Evolutionary conservation across 2,888 invertebrate genomes (phyloP).

Genomic region (Diadegma fenestrale): DNA sequence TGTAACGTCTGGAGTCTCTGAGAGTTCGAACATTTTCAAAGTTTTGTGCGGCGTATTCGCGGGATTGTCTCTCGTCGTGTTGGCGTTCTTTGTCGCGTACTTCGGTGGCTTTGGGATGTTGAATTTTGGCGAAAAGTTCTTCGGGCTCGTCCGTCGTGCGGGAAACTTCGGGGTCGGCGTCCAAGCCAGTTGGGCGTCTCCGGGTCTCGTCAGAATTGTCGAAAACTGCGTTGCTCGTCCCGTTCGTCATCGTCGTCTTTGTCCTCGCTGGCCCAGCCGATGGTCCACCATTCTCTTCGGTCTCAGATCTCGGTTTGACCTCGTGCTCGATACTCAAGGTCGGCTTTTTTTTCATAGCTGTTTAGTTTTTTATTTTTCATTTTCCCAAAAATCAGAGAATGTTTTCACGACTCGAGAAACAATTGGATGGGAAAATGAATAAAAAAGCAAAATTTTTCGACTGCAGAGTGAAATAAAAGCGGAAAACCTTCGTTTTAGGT

Average conservation of each 20-base stretch:
- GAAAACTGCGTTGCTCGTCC: conserved; percentile 73
- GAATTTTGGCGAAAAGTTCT: conserved; percentile 58
- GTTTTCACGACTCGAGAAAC: not conserved
- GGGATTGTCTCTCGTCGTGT: conserved; percentile 76
- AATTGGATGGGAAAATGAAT: not conserved
- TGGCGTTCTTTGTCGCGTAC: conserved; percentile 64
- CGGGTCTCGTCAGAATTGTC: conserved; percentile 71
- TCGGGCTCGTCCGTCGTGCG: conserved; percentile 46
- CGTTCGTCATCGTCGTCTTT: conserved; percentile 61
- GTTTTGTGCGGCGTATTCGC: conserved; percentile 77
- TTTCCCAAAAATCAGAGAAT: conserved; percentile 15
- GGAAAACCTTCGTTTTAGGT: not conserved
- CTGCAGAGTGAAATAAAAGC: no score
- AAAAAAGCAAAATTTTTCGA: not conserved
- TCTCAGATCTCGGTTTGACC: conserved; percentile 49
- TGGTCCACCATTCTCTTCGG: conserved; percentile 68
- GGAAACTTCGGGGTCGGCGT: conserved; percentile 29
- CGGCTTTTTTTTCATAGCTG: conserved; percentile 52
- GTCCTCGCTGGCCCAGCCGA: conserved; percentile 44
- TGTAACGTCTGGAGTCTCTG: conserved; percentile 73
- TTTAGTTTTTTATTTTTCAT: conserved; percentile 32
- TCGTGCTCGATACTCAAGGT: conserved; percentile 63
- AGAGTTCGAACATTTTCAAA: conserved; percentile 77
- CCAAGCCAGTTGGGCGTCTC: not conserved
- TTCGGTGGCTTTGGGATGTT: conserved; percentile 56